These are phyloP conservation scores for Sebastes cheni DNA, from an alignment of 2,797 vertebrate genomes.

Conservation along the genomic window DNA sequence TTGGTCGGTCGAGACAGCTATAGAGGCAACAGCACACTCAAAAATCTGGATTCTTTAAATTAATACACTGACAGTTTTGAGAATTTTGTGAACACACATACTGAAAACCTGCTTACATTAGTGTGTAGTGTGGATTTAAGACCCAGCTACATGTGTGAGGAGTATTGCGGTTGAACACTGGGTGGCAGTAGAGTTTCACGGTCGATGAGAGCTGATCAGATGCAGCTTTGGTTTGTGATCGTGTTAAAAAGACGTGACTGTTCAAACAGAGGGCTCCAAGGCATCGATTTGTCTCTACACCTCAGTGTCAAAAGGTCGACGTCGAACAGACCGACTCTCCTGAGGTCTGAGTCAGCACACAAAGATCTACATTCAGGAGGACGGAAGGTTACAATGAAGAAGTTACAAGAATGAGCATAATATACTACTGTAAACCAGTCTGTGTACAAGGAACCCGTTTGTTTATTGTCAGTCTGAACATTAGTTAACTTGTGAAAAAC, in stretches of 20 bases:
- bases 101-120: neutral
- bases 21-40: too few species aligned
- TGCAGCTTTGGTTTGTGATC: neutral
- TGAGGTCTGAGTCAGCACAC: constrained; percentile 61
- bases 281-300: constrained; percentile 38
- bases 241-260: neutral
- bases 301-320: constrained; percentile 41
- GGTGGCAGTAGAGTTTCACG: constrained; percentile 62
- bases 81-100: too few species aligned
- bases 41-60: too few species aligned
- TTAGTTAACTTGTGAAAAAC: neutral
- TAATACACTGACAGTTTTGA: too few species aligned
- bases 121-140: neutral
- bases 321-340: constrained; percentile 9
- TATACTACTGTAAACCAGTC: neutral
- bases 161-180: constrained; percentile 25
- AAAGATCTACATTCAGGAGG: constrained; percentile 19
- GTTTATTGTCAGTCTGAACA: constrained; percentile 41
- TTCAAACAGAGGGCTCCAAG: constrained; percentile 23
- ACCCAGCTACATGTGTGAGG: neutral
- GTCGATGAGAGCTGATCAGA: neutral
- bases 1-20: too few species aligned
- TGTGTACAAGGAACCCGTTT: neutral
- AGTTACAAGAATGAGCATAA: neutral
- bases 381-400: neutral